Percentiles rank a stretch among this genome's conserved stretches.
phyloP scores from a whole-genome alignment of 2,113 vertebrate genomes.

The Stegastes partitus region DNA sequence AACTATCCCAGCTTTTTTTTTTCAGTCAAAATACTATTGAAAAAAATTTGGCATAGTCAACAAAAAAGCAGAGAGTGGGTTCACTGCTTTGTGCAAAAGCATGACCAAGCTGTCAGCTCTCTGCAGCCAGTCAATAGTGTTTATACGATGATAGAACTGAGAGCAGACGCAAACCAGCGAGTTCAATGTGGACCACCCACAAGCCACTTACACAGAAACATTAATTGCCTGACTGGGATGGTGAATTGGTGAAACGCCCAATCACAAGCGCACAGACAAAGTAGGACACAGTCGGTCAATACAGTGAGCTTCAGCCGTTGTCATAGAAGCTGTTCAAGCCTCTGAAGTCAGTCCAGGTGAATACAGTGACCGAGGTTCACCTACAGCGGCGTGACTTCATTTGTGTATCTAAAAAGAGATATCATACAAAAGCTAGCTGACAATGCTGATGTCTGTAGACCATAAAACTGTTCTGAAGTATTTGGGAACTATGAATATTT shows the following conservation, averaged over 20 bases:
- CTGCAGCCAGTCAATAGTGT: conserved; percentile 34
- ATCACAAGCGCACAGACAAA: conserved; percentile 13
- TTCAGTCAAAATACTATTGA: conserved; percentile 11
- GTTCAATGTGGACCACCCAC: conserved; percentile 37
- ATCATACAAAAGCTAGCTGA: no score
- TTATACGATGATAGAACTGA: conserved; percentile 42
- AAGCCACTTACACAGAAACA: conserved; percentile 7
- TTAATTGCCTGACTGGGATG: conserved; percentile 27
- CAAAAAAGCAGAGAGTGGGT: neutral
- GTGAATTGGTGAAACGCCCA: conserved; percentile 29
- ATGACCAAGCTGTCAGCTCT: conserved; percentile 23
- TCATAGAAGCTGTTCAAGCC: conserved; percentile 4
- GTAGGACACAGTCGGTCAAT: conserved; percentile 31
- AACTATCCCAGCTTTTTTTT: conserved; percentile 16
- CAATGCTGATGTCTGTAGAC: no score
- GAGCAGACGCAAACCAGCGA: conserved; percentile 4
- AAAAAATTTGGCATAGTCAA: conserved; percentile 25
- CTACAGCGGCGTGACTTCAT: no score
- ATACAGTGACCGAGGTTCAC: no score
- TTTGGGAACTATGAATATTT: no score
- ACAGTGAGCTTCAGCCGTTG: neutral
- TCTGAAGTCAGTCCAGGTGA: no score
- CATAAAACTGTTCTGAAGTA: no score
- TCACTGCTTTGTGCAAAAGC: conserved; percentile 29
- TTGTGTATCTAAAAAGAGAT: no score